Base-by-base conservation (phyloP, 1,140 invertebrate genomes). In the Panonychus citri region DNA sequence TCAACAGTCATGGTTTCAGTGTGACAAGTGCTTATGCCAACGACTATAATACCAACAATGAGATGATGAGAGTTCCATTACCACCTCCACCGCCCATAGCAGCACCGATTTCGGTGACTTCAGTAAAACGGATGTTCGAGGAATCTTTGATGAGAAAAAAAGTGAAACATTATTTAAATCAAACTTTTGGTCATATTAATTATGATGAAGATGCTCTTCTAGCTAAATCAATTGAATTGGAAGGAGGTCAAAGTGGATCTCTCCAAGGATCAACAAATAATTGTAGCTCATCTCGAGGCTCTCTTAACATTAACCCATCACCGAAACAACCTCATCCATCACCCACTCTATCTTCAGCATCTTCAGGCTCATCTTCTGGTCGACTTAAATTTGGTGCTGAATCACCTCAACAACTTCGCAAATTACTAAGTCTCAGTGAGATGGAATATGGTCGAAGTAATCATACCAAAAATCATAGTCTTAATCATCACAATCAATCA, bases 91-190 rank as follows among this genome's bases (percentile, higher is more conserved):
- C 52, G 10, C 28, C 52, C 10, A 53, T 26, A 53, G 25, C 34
- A 17, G 28, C 34, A 4, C 19, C 30, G 5, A 7, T 26, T 8
- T 37, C 28, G n/a, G 28, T 30, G n/a, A 53, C 34, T 30, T 25
- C 28, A n/a, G 17, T 26, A 7, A 53, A 53, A 53, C 17, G 52
- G 5, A 53, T 53, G 28, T 53, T 53, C 21, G 52, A 53, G 37
- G 52, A 53, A 53, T 21, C 28, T 39, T 21, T 53, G n/a, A 53
- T 53, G 52, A 53, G 34, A 37, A 53, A 53, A 25, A 53, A 53
- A 39, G 52, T 53, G 2, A 34, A 39, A 39, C 52, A 53, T 25
- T 53, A 53, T 53, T 26, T 53, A 2, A 24, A 5, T 15, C 28
- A 37, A 25, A 24, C 13, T 34, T 53, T 53, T 24, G 12, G 10